A percentile compares a stretch with the other conserved stretches of the same genome.
These are phyloP conservation scores for Drosophila busckii DNA, from an alignment of 1,140 invertebrate genomes.

Conservation along the genomic window DNA sequence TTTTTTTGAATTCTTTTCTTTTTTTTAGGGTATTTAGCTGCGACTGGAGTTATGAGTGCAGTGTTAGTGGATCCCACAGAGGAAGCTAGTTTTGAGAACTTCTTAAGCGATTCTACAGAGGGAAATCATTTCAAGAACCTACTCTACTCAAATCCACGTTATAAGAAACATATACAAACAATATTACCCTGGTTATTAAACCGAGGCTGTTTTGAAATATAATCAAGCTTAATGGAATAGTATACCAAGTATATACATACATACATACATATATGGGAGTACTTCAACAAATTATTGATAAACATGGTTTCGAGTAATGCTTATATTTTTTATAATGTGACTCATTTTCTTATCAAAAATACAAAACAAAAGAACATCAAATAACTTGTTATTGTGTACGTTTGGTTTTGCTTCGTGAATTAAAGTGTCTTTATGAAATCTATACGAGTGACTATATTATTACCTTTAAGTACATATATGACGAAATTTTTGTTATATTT, in stretches of 20 bases:
- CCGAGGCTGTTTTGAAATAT: conserved; percentile 48
- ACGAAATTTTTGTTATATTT: too few relatives aligned
- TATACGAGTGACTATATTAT: too few relatives aligned
- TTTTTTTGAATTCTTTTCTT: not conserved
- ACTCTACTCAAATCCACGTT: conserved; percentile 53
- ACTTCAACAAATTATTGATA: too few relatives aligned
- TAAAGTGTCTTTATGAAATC: too few relatives aligned
- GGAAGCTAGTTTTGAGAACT: conserved; percentile 46
- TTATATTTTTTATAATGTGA: too few relatives aligned
- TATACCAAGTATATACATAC: not conserved
- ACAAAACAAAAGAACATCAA: too few relatives aligned
- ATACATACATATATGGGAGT: too few relatives aligned
- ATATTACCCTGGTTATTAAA: conserved; percentile 64
- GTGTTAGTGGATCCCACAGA: conserved; percentile 62
- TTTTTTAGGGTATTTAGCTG: conserved; percentile 36
- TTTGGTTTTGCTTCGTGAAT: too few relatives aligned
- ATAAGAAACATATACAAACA: conserved; percentile 50
- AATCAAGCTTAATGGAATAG: not conserved
- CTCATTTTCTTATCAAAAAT: too few relatives aligned
- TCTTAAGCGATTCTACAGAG: conserved; percentile 39
- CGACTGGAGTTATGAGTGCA: conserved; percentile 55
- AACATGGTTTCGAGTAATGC: too few relatives aligned
- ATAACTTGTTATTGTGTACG: too few relatives aligned
- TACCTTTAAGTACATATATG: too few relatives aligned
- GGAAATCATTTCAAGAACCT: conserved; percentile 50